Conservation (phyloP, 1,140 invertebrate species). For the Papilio machaon region DNA sequence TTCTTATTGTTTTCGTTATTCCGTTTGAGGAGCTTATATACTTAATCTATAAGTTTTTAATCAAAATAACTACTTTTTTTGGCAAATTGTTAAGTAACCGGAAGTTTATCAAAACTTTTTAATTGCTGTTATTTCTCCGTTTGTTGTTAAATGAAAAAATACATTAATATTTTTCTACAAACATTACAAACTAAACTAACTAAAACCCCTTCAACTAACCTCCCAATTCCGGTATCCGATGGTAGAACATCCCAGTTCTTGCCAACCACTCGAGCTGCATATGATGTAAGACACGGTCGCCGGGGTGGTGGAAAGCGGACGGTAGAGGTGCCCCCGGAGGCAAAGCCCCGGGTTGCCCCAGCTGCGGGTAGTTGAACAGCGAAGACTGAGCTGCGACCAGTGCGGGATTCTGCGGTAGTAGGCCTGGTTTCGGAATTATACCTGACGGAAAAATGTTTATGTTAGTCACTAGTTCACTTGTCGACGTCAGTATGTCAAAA, state of each 20-base stretch:
- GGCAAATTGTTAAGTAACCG: neutral
- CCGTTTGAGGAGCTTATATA: too few relatives aligned
- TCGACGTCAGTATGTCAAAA: neutral
- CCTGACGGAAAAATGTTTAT: conserved; percentile 53
- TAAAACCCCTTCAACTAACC: conserved; percentile 47
- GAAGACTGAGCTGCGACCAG: conserved; percentile 71
- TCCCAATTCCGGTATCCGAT: conserved; percentile 88
- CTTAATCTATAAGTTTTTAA: neutral
- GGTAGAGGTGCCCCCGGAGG: conserved; percentile 59
- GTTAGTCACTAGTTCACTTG: neutral
- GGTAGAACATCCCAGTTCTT: conserved; percentile 92
- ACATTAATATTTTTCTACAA: too few relatives aligned
- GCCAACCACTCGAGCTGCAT: conserved; percentile 93
- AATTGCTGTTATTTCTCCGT: too few relatives aligned
- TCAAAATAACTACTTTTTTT: neutral
- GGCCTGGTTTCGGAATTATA: conserved; percentile 77
- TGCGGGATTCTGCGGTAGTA: conserved; percentile 71
- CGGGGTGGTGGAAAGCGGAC: conserved; percentile 76
- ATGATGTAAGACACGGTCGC: conserved; percentile 85
- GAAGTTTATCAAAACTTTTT: neutral
- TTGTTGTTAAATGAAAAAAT: too few relatives aligned
- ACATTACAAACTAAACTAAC: too few relatives aligned
- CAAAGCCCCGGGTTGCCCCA: conserved; percentile 50
- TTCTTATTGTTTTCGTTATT: too few relatives aligned
- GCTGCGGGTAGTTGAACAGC: conserved; percentile 71